Evolutionary conservation across 2,113 vertebrate species (phyloP).

Genomic region (Theristicus caerulescens): DNA sequence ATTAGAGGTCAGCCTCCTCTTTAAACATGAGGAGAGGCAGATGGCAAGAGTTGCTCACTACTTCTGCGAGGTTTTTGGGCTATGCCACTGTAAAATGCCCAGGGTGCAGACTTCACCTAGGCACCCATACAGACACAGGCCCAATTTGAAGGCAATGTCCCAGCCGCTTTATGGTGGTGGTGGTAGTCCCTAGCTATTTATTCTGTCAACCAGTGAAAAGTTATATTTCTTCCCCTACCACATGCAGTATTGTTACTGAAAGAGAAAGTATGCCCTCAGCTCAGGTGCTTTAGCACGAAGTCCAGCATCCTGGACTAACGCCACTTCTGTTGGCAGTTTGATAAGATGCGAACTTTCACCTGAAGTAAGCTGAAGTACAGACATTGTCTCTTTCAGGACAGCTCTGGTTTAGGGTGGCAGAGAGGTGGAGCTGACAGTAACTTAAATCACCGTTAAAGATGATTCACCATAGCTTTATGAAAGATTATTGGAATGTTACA

Average conservation of each 20-base stretch:
- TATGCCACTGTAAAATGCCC: background rate
- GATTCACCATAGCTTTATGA: background rate
- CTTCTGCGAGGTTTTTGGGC: background rate
- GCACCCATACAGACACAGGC: no score
- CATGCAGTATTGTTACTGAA: background rate
- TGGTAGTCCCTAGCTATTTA: background rate
- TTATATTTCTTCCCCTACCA: background rate
- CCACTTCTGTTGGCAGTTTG: background rate
- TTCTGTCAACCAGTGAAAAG: background rate
- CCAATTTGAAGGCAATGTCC: background rate
- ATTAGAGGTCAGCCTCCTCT: background rate
- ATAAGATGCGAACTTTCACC: background rate
- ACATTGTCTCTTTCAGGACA: background rate
- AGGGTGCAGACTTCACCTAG: background rate
- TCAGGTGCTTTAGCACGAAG: background rate
- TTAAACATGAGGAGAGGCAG: background rate
- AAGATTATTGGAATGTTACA: background rate
- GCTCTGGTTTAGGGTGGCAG: background rate
- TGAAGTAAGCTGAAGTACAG: background rate
- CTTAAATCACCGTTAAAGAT: background rate
- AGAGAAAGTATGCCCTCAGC: background rate
- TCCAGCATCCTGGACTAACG: background rate
- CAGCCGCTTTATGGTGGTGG: background rate
- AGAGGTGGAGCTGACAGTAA: background rate
- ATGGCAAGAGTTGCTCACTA: background rate